phyloP scores from a whole-genome alignment of 2,888 invertebrate species.

The Troides aeacus region DNA sequence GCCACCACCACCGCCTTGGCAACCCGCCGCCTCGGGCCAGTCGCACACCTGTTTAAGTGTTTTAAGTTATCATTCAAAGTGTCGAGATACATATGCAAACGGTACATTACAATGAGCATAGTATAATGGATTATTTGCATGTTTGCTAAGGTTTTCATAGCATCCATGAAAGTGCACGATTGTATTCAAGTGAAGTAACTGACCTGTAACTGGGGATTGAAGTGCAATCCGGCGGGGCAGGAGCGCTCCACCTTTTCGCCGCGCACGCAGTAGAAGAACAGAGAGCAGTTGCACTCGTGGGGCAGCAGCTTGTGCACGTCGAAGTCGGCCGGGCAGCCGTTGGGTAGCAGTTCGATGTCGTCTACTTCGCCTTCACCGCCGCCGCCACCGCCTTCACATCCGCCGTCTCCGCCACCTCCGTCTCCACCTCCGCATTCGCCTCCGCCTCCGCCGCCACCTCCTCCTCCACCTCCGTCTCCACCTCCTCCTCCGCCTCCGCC shows the following conservation, averaged over 20 bases:
- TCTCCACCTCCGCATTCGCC: constrained; percentile 57
- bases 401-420: constrained; percentile 31
- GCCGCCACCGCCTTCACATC: constrained; percentile 2
- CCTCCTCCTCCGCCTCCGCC: constrained; percentile 54
- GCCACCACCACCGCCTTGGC: constrained; percentile 17
- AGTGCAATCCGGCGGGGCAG: constrained; percentile 45
- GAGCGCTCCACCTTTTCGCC: constrained; percentile 42
- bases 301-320: constrained; percentile 46
- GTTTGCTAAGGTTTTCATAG: no score
- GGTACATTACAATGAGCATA: no score
- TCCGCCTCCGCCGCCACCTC: constrained; percentile 42
- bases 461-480: constrained; percentile 49
- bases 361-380: not conserved
- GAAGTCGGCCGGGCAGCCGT: constrained; percentile 53
- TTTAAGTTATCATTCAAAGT: no score
- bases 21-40: constrained; percentile 35
- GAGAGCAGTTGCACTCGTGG: constrained; percentile 50
- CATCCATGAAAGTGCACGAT: no score
- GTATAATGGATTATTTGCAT: no score
- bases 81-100: no score
- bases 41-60: constrained; percentile 36
- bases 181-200: constrained; percentile 1
- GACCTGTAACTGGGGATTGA: constrained; percentile 49
- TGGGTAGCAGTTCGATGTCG: constrained; percentile 37
- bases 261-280: constrained; percentile 49